Base-by-base conservation (phyloP, 2,797 vertebrate genomes). In the Anas bernieri region DNA sequence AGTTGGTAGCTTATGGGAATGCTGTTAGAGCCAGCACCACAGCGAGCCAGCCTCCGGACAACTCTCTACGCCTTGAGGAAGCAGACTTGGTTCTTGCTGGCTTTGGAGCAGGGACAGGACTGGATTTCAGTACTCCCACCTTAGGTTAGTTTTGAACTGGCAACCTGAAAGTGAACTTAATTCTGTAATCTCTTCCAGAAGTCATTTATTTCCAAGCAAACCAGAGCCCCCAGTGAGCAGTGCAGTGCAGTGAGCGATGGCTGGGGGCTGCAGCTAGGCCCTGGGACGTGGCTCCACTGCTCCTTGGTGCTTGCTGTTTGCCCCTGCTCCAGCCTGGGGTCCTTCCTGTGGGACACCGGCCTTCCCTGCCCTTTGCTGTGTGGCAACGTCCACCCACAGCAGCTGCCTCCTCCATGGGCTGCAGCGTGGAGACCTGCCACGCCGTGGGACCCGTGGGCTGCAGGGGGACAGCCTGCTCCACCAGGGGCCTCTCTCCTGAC, bases 151-250 rank as follows among this genome's bases (percentile, higher is more conserved):
- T 79, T 86, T 77, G 64, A 94, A 39, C 37, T 75, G 79, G 26
- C 93, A 91, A 96, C 93, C 92, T 70, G 55, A 90, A 95, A 59
- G 58, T 95, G 93, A 94, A 73, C 87, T 94, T 92, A 30, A 0
- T 80, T 26, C 69, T 46, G 55, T 85, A 77, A 73, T 86, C 61
- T 94, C 82, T 93, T 75, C 79, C 79, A 87, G 73, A 76, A 94
- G 82, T 68, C 54, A 85, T 89, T 85, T 89, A 88, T 94, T 95
- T 78, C 75, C 37, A 37, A 46, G 46, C 46, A 48, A 48, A 48
- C 46, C 46, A 48, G 46, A 48, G 10, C 46, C 50, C 50, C 50
- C 14, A 52, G 25, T 8, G 13, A 52, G 25, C 48, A 8, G 48
- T 12, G 23, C 48, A 50, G 48, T 12, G 48, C 23, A 14, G 23